Evolutionary conservation across 92 coral and sea anemone species (phyloP), one percentile per base, ranked within the genome.

Genomic region (Epizoanthus rinbou): DNA sequence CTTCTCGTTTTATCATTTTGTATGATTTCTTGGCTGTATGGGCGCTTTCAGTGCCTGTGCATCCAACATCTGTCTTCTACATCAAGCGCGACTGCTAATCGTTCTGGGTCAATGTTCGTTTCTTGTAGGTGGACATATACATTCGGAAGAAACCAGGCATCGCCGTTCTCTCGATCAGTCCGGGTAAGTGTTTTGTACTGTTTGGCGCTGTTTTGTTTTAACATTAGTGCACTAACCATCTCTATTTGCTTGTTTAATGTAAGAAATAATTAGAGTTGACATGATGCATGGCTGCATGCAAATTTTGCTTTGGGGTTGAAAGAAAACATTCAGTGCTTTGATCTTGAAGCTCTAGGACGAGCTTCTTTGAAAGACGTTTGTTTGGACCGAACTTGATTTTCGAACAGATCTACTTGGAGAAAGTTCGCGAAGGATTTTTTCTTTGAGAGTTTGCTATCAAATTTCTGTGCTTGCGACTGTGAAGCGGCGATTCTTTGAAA

Each of bases 251-350:
- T 80, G 98, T 93, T 90, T 88, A 85, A 94, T 88, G 93, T 96
- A 91, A 85, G 93, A 91, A 93, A 92, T 93, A 96, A 96, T 96
- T 96, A 91, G 92, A 88, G 74, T 85, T 96, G 98, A 93, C 98
- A 64, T 86, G 89, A 80, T 37, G 43, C 43, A 37, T 59, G 83
- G 87, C 68, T 74, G 82, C 75, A 85, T 85, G 89, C 85, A 89
- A 89, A 89, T 89, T 87, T 76, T 58, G 78, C 89, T 68, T 86
- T 81, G 86, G 80, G 84, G 69, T 28, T 41, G 82, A 80, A 73
- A 73, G 86, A 62, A 35, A 78, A 78, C 82, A 62, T 65, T 78
- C 43, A 37, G 6, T 57, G 82, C 82, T 60, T 78, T 71, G 41
- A 62, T 43, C 43, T 75, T 58, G 18, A 23, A 41, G 54, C 64